Evolutionary conservation across 2,113 vertebrate species (phyloP).

Genomic region (Brachyistius frenatus): DNA sequence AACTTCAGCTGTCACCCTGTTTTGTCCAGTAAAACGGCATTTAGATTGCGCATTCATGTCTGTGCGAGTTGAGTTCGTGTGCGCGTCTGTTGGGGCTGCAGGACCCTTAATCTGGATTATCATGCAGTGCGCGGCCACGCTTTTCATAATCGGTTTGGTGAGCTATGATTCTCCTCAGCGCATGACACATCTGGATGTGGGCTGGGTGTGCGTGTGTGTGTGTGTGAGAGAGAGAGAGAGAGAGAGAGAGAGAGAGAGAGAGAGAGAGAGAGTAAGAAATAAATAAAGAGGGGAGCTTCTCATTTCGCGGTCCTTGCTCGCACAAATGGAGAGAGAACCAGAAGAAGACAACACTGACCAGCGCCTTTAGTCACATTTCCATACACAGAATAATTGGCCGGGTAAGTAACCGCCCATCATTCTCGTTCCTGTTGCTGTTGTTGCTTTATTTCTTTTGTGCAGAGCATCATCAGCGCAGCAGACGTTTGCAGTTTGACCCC

Average conservation of each 20-base stretch:
- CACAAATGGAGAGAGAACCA: conserved; percentile 47
- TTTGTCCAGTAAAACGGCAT: conserved; percentile 43
- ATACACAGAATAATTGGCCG: background rate
- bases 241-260: conserved; percentile 20
- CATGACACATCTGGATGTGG: conserved; percentile 80
- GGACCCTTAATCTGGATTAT: conserved; percentile 83
- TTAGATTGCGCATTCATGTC: background rate
- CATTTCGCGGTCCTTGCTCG: background rate
- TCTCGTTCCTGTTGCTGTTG: background rate
- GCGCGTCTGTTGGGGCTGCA: conserved; percentile 58
- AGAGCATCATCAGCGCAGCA: conserved; percentile 8
- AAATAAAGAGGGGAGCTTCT: background rate
- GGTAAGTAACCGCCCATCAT: conserved; percentile 56
- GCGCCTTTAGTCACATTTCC: conserved; percentile 21
- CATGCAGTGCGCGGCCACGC: conserved; percentile 58
- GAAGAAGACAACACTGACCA: conserved; percentile 2
- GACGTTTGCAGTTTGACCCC: background rate
- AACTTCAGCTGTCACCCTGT: conserved; percentile 21
- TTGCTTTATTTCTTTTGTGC: background rate
- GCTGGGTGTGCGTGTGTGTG: conserved; percentile 38
- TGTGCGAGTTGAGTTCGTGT: conserved; percentile 28
- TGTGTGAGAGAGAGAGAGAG: conserved; percentile 1
- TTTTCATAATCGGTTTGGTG: conserved; percentile 79
- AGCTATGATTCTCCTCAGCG: conserved; percentile 71
- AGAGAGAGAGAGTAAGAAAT: conserved; percentile 7